Base-by-base conservation (phyloP, 2,113 vertebrate genomes). In the Thamnophis sirtalis region DNA sequence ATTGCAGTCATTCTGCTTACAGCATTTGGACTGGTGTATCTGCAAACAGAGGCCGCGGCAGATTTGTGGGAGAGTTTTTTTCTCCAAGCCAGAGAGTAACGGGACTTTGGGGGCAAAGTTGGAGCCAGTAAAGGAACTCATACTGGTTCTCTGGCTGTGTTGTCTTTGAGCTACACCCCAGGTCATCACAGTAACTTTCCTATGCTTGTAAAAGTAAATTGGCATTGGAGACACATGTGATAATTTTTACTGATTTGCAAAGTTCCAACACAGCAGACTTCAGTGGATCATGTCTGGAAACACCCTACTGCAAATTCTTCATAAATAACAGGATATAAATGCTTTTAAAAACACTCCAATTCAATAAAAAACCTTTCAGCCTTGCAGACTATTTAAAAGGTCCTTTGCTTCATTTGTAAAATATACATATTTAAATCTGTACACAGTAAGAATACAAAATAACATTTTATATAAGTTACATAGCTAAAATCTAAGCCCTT, bases 351-450 rank as follows among this genome's bases (percentile, higher is more conserved):
- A 84, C 26, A 88, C 9, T 2, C 22, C 9, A 49, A 11, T 15
- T 19, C 43, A 56, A 84, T 19, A 17, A 7, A 0, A 84, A 68
- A 68, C 24, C 53, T 0, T 88, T 24, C 58, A 68, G 2, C 54
- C 88, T 90, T 84, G 87, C 49, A 95, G 93, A 92, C 85, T 96
- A 96, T 91, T 84, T 95, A 97, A 97, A 98, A 98, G 96, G 94
- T 88, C 93, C 95, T 93, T 96, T 95, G 89, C 96, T 95, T 91
- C 56, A 93, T 97, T 97, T 96, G 93, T 95, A 95, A 97, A 97
- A 96, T 97, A 96, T 96, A 98, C 98, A 98, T 97, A 97, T 97
- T 96, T 98, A 97, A 97, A 94, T 96, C 95, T 98, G 96, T 98
- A 98, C 97, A 98, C 11, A 22, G 94, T 95, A 97, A 96, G 89